A percentile compares a stretch with the other conserved stretches of the same genome.
These are phyloP conservation scores for Heterodera filipjevi DNA, from an alignment of 2,888 invertebrate species.

Conservation along the genomic window DNA sequence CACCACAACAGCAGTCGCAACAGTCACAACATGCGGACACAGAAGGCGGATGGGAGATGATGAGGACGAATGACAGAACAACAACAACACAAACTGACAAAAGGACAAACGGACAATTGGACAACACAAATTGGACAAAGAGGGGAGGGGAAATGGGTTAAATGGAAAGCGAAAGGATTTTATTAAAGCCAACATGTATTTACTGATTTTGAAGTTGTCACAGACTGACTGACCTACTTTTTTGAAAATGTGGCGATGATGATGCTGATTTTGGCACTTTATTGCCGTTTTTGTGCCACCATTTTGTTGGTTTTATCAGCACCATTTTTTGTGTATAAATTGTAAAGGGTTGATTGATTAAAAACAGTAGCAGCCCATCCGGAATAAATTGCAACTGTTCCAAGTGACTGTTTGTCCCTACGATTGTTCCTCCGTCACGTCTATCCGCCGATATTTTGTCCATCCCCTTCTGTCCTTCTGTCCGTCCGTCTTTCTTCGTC, in stretches of 20 bases:
- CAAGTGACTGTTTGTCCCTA: neutral
- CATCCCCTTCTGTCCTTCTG: neutral
- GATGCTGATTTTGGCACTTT: neutral
- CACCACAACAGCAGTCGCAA: constrained; percentile 28
- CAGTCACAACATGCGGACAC: constrained; percentile 13
- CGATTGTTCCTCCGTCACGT: neutral
- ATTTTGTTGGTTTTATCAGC: neutral
- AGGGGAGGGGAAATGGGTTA: neutral
- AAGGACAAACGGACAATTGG: neutral
- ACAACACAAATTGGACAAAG: neutral
- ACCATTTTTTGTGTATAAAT: neutral
- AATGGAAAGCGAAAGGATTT: neutral
- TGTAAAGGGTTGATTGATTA: neutral
- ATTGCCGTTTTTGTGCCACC: neutral
- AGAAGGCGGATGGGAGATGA: neutral
- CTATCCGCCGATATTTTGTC: neutral
- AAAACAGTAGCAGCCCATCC: neutral
- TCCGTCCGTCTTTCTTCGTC: neutral
- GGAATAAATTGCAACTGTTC: neutral
- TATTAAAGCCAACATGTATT: too few species aligned
- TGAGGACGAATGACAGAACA: neutral
- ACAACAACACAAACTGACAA: neutral
- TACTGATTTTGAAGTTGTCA: too few species aligned
- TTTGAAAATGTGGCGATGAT: neutral
- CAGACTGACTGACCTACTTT: neutral